Evolutionary conservation across 2,113 vertebrate species (phyloP).

Genomic region (Malurus melanocephalus): DNA sequence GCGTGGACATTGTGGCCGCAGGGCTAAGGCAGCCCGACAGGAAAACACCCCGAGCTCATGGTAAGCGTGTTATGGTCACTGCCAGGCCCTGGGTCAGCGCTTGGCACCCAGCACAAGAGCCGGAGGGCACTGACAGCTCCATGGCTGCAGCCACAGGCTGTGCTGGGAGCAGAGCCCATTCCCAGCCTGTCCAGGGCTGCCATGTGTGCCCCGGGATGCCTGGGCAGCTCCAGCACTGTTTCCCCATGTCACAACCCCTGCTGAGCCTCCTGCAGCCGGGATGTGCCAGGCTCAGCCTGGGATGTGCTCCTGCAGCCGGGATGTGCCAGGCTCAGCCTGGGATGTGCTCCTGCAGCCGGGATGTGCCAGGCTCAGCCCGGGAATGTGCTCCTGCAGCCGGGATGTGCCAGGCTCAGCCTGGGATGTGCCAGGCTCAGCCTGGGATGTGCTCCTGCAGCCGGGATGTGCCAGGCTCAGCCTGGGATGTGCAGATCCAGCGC

Average conservation of each 20-base stretch:
- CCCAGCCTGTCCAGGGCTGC: not conserved
- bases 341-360: too few relatives aligned
- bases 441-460: too few relatives aligned
- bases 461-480: not conserved
- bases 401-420: too few relatives aligned
- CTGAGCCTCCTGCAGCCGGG: not conserved
- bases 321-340: too few relatives aligned
- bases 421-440: too few relatives aligned
- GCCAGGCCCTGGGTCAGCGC: not conserved
- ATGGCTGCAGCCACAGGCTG: fast-evolving
- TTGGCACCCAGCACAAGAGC: not conserved
- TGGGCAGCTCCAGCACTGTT: fast-evolving
- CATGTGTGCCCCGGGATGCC: fast-evolving
- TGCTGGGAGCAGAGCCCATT: not conserved
- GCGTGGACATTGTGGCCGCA: fast-evolving
- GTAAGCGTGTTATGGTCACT: fast-evolving
- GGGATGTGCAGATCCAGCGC: not conserved
- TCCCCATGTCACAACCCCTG: not conserved
- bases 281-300: too few relatives aligned
- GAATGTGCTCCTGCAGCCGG: too few relatives aligned
- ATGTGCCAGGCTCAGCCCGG: too few relatives aligned
- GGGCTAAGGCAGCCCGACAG: not conserved
- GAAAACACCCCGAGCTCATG: not conserved
- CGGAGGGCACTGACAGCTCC: not conserved
- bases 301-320: too few relatives aligned